Evolutionary conservation across 2,888 invertebrate species (phyloP).

Genomic region (Agrotis clavis): DNA sequence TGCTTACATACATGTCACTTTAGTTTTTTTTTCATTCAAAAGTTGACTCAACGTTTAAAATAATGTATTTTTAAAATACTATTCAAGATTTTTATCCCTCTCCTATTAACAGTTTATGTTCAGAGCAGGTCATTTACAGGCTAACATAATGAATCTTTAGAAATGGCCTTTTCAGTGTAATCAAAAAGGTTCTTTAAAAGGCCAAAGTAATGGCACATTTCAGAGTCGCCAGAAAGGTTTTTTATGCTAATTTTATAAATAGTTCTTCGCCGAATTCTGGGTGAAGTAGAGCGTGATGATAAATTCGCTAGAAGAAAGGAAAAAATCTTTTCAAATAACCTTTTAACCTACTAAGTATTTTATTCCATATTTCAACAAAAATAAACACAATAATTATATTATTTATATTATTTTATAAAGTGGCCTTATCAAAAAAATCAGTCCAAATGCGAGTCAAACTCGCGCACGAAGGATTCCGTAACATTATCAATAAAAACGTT

Average conservation of each 20-base stretch:
- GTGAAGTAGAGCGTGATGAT: slow-evolving; percentile 41
- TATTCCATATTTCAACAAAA: neutral
- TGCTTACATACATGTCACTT: too few relatives aligned
- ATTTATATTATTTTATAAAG: neutral
- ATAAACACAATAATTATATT: neutral
- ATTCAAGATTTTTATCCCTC: too few relatives aligned
- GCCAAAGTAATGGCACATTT: slow-evolving; percentile 27
- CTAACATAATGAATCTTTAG: slow-evolving; percentile 27
- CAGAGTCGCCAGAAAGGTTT: slow-evolving; percentile 13
- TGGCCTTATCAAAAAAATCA: too few relatives aligned
- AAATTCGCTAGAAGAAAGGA: slow-evolving; percentile 31
- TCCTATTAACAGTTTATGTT: neutral
- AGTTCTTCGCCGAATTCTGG: slow-evolving; percentile 45
- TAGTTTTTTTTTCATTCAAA: too few relatives aligned
- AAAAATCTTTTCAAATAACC: slow-evolving; percentile 24
- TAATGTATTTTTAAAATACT: too few relatives aligned
- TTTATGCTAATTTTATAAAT: slow-evolving; percentile 43
- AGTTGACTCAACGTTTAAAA: too few relatives aligned
- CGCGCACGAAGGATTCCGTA: too few relatives aligned
- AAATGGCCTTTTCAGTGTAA: slow-evolving; percentile 32
- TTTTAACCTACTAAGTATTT: too few relatives aligned
- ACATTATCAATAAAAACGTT: too few relatives aligned
- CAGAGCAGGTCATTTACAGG: slow-evolving; percentile 3
- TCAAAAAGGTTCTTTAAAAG: slow-evolving; percentile 36
- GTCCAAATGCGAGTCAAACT: too few relatives aligned